Conservation (phyloP, 2,888 invertebrate genomes). For the Portevinia maculata region DNA sequence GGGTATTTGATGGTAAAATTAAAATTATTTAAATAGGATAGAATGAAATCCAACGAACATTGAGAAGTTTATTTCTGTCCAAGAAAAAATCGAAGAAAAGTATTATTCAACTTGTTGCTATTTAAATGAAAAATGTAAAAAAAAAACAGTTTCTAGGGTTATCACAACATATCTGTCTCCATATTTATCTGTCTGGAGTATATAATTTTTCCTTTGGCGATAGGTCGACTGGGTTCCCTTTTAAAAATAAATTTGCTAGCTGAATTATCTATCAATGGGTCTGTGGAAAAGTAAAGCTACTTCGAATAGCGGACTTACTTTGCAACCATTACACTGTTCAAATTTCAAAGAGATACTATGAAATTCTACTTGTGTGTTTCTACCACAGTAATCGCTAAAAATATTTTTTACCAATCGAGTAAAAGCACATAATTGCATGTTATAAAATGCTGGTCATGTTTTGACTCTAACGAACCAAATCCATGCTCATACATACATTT, state of each 20-base stretch:
- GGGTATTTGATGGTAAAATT: no score
- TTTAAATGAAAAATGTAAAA: no score
- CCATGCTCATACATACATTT: constrained; percentile 13
- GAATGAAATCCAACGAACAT: no score
- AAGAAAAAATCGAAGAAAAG: no score
- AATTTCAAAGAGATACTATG: constrained; percentile 15
- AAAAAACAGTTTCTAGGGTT: no score
- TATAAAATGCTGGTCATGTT: constrained; percentile 70
- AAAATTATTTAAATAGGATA: no score
- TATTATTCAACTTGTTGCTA: no score
- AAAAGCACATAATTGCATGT: constrained; percentile 61
- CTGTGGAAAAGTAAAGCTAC: constrained; percentile 13
- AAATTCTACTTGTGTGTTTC: constrained; percentile 17
- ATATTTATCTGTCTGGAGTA: constrained; percentile 5
- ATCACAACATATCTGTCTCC: background rate
- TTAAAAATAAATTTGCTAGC: constrained; percentile 19
- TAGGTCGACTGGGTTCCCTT: constrained; percentile 17
- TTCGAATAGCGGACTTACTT: constrained; percentile 22
- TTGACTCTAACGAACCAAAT: constrained; percentile 69
- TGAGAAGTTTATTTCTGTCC: no score
- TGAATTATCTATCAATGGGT: constrained; percentile 45
- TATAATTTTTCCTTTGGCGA: constrained; percentile 28
- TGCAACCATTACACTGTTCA: background rate
- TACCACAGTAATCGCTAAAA: constrained; percentile 16
- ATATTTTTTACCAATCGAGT: constrained; percentile 21